Percentiles rank a stretch among this genome's conserved stretches.
Conservation (phyloP, 2,888 invertebrate species). For the Caenorhabditis virilis region DNA sequence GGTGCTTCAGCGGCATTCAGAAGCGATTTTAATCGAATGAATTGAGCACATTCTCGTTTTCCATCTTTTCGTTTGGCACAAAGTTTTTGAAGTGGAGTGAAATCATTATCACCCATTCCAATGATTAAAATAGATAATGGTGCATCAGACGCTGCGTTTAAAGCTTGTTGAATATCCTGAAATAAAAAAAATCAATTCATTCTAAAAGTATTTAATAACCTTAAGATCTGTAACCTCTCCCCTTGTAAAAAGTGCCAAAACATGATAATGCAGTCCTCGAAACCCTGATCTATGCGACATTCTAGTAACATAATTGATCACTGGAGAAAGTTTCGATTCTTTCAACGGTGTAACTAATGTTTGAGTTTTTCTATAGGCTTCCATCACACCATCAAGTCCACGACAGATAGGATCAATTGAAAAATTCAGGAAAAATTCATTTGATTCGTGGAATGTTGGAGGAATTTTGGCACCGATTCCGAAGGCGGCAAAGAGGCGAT, state of each 20-base stretch:
- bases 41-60: constrained; percentile 42
- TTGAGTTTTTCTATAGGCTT: constrained; percentile 58
- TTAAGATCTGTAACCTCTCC: constrained; percentile 58
- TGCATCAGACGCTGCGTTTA: constrained; percentile 59
- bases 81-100: constrained; percentile 42
- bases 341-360: constrained; percentile 58
- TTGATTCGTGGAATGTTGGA: constrained; percentile 62
- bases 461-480: constrained; percentile 67
- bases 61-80: constrained; percentile 36
- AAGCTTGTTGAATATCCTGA: constrained; percentile 56
- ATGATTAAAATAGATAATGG: constrained; percentile 64
- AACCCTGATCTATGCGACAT: constrained; percentile 52
- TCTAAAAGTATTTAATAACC: too few species aligned
- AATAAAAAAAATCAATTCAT: too few species aligned
- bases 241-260: constrained; percentile 58
- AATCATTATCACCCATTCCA: constrained; percentile 61
- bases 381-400: constrained; percentile 61
- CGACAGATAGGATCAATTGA: constrained; percentile 63
- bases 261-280: constrained; percentile 59
- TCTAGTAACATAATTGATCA: constrained; percentile 61
- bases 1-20: constrained; percentile 44
- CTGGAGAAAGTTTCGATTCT: constrained; percentile 60
- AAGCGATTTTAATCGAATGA: constrained; percentile 42
- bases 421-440: constrained; percentile 66
- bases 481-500: constrained; percentile 62